Evolutionary conservation across 2,113 vertebrate species (phyloP).

Genomic region (Pogona vitticeps): DNA sequence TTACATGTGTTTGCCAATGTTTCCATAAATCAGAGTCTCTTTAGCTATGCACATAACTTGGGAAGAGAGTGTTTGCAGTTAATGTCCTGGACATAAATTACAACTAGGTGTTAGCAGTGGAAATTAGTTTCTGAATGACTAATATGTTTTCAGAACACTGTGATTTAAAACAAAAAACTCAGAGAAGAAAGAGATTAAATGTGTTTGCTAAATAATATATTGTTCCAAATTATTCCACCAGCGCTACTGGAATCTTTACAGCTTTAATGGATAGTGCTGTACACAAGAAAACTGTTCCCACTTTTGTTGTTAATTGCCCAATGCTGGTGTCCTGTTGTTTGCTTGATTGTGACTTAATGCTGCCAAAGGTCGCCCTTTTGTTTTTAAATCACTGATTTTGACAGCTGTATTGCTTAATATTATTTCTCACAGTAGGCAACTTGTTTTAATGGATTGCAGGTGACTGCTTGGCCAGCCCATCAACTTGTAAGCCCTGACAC

Average conservation of each 20-base stretch:
- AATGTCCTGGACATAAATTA: neutral
- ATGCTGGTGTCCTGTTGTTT: constrained; percentile 3
- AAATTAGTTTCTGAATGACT: constrained; percentile 12
- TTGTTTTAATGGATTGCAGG: constrained; percentile 2
- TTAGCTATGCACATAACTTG: constrained; percentile 10
- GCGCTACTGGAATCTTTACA: neutral
- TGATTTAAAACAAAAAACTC: neutral
- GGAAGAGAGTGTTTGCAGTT: neutral
- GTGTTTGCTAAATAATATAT: constrained; percentile 19
- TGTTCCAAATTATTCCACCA: neutral
- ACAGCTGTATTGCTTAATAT: constrained; percentile 22
- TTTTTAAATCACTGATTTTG: constrained; percentile 29
- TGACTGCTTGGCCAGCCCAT: neutral
- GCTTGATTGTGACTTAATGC: constrained; percentile 15
- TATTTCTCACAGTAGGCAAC: neutral
- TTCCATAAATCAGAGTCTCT: constrained; percentile 10
- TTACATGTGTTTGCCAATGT: neutral
- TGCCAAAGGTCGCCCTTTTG: constrained; percentile 15
- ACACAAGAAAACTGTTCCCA: neutral
- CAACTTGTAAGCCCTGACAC: neutral
- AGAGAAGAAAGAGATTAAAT: constrained; percentile 20
- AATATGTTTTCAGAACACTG: constrained; percentile 1
- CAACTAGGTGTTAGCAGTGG: neutral
- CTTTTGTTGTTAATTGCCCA: neutral
- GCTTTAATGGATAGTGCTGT: neutral